phyloP scores from a whole-genome alignment of 2,888 invertebrate genomes.

The Dolichomitus sp. region DNA sequence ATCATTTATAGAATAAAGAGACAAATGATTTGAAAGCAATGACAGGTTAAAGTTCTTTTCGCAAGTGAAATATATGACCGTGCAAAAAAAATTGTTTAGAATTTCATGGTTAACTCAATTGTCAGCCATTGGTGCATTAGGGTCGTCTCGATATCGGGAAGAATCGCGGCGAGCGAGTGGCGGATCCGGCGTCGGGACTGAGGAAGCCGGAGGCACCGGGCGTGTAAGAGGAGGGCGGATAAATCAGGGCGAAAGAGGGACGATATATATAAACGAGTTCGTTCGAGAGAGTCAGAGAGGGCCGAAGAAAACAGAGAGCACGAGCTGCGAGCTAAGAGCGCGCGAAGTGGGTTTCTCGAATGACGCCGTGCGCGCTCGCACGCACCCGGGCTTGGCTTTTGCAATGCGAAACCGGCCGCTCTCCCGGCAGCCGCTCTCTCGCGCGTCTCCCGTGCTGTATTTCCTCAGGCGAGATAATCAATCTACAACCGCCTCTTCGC shows the following conservation, averaged over 20 bases:
- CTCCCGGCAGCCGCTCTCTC: conserved; percentile 50
- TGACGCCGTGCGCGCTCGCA: conserved; percentile 57
- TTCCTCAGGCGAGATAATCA: conserved; percentile 74
- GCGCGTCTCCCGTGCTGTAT: conserved; percentile 64
- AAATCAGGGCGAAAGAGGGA: conserved; percentile 61
- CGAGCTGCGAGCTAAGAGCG: conserved; percentile 9
- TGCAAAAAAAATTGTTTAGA: background rate
- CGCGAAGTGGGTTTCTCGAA: conserved; percentile 59
- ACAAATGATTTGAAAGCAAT: too few species aligned
- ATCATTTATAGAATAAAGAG: too few species aligned
- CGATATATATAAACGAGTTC: conserved; percentile 55
- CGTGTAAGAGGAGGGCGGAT: conserved; percentile 58
- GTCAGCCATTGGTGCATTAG: conserved; percentile 32
- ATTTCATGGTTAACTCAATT: conserved; percentile 19
- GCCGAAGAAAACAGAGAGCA: conserved; percentile 21
- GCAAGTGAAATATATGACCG: background rate
- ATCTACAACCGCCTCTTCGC: conserved; percentile 70
- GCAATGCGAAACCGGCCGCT: conserved; percentile 58
- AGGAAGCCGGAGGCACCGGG: conserved; percentile 45
- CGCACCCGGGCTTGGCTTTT: conserved; percentile 65
- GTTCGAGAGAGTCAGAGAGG: conserved; percentile 28
- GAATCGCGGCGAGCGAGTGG: conserved; percentile 45
- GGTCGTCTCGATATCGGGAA: conserved; percentile 30
- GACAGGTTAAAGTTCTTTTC: too few species aligned
- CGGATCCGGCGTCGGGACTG: conserved; percentile 33